Evolutionary conservation across 2,797 vertebrate species (phyloP), one percentile per base, ranked within the genome.

Genomic region (Brachymystax lenok): DNA sequence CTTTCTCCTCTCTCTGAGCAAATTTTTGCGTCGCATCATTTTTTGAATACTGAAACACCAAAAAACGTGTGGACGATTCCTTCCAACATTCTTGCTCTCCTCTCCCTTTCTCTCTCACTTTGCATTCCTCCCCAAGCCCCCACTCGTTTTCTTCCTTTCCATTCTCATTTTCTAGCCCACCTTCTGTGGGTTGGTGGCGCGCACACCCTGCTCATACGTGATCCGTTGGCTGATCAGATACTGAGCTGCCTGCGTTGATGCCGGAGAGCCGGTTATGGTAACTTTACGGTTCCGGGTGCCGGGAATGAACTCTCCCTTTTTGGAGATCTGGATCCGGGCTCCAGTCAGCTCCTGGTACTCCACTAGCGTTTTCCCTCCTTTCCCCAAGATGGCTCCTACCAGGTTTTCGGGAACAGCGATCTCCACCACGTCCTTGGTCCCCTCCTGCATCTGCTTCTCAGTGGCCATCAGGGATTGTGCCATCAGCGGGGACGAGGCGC

Each of bases 181-280:
- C 91, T 98, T 98, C 91, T 98, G 97, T 77, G 97, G 97, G 92
- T 98, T 98, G 93, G 96, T 97, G 88, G 97, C 97, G 64, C 97
- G 94, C 88, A 98, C 97, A 80, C 96, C 96, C 91, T 98, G 97
- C 96, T 98, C 97, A 71, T 98, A 98, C 46, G 97, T 97, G 95
- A 98, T 97, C 93, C 97, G 93, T 94, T 98, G 97, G 94, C 97
- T 97, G 95, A 98, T 98, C 92, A 98, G 95, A 95, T 97, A 98
- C 93, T 98, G 97, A 70, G 97, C 97, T 79, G 97, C 97, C 92
- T 98, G 97, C 52, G 96, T 98, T 79, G 97, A 96, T 46, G 96
- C 97, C 28, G 96, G 96, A 40, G 96, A 96, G 92, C 97, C 97
- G 74, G 97, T 97, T 92, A 98, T 98, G 93, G 96, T 98, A 88